These are phyloP conservation scores for Azorinus chamasolen DNA, from an alignment of 2,888 invertebrate genomes.

Conservation along the genomic window DNA sequence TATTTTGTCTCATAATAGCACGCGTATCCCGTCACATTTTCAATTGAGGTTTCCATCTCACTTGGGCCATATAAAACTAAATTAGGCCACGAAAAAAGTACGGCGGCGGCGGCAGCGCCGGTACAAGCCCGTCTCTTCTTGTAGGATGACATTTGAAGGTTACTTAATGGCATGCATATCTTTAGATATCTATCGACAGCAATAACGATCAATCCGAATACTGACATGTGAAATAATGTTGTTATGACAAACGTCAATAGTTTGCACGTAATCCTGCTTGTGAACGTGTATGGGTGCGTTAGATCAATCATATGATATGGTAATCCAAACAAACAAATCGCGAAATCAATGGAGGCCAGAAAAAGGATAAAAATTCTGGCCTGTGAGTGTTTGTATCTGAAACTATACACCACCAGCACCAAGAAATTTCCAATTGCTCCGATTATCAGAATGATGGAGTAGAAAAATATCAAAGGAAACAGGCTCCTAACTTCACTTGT, in stretches of 20 bases:
- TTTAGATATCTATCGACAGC: conserved; percentile 77
- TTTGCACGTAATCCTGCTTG: conserved; percentile 66
- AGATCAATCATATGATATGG: conserved; percentile 78
- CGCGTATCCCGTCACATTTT: conserved; percentile 68
- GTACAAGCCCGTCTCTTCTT: conserved; percentile 64
- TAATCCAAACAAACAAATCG: conserved; percentile 73
- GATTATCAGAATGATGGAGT: conserved; percentile 64
- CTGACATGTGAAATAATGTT: conserved; percentile 66
- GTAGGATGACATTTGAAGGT: conserved; percentile 67
- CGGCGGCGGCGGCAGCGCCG: conserved; percentile 43
- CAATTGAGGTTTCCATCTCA: conserved; percentile 58
- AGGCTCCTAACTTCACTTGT: conserved; percentile 40
- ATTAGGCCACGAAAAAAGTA: conserved; percentile 70
- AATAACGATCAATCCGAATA: conserved; percentile 71
- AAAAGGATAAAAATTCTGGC: conserved; percentile 75
- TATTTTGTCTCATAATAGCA: conserved; percentile 71
- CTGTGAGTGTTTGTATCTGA: conserved; percentile 71
- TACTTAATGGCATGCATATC: conserved; percentile 74
- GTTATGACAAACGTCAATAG: conserved; percentile 64
- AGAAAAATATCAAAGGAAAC: conserved; percentile 69
- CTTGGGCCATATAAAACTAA: conserved; percentile 73
- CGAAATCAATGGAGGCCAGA: conserved; percentile 71
- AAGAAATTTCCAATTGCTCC: conserved; percentile 74
- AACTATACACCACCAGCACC: conserved; percentile 72
- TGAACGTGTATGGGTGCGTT: conserved; percentile 71